A percentile compares a stretch with the other conserved stretches of the same genome.
Evolutionary conservation across 2,888 invertebrate species (phyloP).

Genomic region (Ophraella communa): DNA sequence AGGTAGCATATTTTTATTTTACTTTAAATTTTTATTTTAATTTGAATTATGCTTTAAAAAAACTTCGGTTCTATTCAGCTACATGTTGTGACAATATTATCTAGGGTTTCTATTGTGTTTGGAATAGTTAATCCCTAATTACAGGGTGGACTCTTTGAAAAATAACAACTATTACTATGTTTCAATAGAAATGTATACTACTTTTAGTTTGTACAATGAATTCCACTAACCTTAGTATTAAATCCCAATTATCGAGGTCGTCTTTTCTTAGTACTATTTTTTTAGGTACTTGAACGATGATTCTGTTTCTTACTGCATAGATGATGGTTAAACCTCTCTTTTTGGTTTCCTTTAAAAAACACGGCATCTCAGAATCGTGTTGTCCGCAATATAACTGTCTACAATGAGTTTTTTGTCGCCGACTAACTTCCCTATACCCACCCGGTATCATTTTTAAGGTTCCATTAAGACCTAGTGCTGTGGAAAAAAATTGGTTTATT

Average conservation of each 20-base stretch:
- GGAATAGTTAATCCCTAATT: too few relatives aligned
- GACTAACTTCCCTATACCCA: not conserved
- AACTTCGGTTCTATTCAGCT: too few relatives aligned
- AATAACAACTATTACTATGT: too few relatives aligned
- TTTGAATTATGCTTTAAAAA: too few relatives aligned
- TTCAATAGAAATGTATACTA: too few relatives aligned
- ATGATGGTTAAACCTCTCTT: conserved; percentile 2
- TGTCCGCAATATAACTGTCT: not conserved
- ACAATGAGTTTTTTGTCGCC: not conserved
- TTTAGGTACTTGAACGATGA: not conserved
- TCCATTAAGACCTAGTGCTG: not conserved
- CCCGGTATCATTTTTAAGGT: not conserved
- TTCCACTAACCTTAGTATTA: not conserved
- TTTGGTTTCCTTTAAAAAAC: not conserved
- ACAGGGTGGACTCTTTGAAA: too few relatives aligned
- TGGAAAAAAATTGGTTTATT: too few relatives aligned
- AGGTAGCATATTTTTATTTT: too few relatives aligned
- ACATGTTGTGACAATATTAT: too few relatives aligned
- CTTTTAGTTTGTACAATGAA: too few relatives aligned
- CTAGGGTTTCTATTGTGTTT: too few relatives aligned
- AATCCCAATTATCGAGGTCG: not conserved
- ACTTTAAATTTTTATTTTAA: too few relatives aligned
- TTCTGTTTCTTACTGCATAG: not conserved
- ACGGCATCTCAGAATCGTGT: not conserved
- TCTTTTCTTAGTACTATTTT: not conserved